Percentiles rank a stretch among this genome's conserved stretches.
phyloP scores from a whole-genome alignment of 2,888 invertebrate species.

The Molanna angustata region DNA sequence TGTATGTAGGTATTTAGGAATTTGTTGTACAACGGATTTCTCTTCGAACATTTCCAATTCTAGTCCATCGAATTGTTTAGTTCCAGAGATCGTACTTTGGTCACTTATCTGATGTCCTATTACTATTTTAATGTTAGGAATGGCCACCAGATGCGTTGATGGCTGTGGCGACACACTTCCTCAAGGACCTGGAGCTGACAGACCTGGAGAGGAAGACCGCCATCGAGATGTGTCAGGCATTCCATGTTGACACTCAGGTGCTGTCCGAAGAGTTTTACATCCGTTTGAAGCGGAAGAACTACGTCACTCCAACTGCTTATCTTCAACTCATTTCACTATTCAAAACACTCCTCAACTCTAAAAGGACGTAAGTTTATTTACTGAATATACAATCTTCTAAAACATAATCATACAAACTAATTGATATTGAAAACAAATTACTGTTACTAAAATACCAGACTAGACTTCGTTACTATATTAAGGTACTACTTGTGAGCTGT shows the following conservation, averaged over 20 bases:
- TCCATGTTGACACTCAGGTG: slow-evolving; percentile 79
- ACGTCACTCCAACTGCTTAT: slow-evolving; percentile 93
- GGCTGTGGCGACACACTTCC: slow-evolving; percentile 82
- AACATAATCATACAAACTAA: background rate
- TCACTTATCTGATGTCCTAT: too few relatives aligned
- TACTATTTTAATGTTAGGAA: too few relatives aligned
- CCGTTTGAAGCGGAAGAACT: slow-evolving; percentile 73
- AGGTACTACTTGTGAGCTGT: too few relatives aligned
- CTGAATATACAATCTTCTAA: too few relatives aligned
- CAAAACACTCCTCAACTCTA: slow-evolving; percentile 71
- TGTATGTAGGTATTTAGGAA: too few relatives aligned
- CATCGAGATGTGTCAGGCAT: slow-evolving; percentile 85
- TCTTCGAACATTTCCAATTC: too few relatives aligned
- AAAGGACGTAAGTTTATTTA: slow-evolving; percentile 61
- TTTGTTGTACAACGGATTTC: too few relatives aligned
- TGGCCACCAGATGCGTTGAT: slow-evolving; percentile 93
- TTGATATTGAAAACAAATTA: slow-evolving; percentile 8
- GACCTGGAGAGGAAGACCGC: slow-evolving; percentile 71
- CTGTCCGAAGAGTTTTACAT: slow-evolving; percentile 64
- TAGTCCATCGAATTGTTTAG: too few relatives aligned
- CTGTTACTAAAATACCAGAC: too few relatives aligned
- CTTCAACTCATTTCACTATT: slow-evolving; percentile 89
- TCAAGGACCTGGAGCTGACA: slow-evolving; percentile 75
- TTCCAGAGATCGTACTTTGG: too few relatives aligned
- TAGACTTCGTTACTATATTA: too few relatives aligned